These are phyloP conservation scores for Abramis brama DNA, from an alignment of 2,113 vertebrate species.

Conservation along the genomic window DNA sequence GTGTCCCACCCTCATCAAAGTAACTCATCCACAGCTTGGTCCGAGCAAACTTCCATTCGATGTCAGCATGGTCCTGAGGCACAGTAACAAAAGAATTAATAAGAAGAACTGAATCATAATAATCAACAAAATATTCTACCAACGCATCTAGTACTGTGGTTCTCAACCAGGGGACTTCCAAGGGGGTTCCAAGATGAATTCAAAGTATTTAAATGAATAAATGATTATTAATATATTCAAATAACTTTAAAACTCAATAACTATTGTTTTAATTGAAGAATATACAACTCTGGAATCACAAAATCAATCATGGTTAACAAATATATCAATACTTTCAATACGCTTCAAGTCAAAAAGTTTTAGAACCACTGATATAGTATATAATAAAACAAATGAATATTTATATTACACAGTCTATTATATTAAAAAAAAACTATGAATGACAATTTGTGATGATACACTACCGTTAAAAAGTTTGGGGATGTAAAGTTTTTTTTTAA, in stretches of 20 bases:
- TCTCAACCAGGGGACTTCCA: no score
- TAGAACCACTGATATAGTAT: no score
- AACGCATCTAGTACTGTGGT: neutral
- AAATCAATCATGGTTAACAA: no score
- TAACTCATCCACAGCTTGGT: slow-evolving; percentile 99
- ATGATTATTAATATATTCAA: no score
- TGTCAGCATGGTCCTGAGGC: slow-evolving; percentile 91
- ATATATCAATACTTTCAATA: no score
- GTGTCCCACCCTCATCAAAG: slow-evolving; percentile 95
- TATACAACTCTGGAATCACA: no score
- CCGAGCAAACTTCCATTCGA: slow-evolving; percentile 97
- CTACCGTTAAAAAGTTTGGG: neutral
- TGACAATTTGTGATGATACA: neutral
- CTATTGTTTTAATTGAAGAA: no score
- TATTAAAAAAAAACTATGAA: neutral
- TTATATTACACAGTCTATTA: neutral
- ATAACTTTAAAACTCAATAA: no score
- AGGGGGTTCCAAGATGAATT: no score
- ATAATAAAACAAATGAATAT: neutral
- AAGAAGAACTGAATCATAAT: neutral
- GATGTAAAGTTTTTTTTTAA: no score
- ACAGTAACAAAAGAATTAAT: neutral
- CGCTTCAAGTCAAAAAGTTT: no score
- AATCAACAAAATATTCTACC: neutral
- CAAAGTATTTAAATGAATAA: no score